Conservation (phyloP, 1,140 invertebrate species). For the Sarcophaga bullata region DNA sequence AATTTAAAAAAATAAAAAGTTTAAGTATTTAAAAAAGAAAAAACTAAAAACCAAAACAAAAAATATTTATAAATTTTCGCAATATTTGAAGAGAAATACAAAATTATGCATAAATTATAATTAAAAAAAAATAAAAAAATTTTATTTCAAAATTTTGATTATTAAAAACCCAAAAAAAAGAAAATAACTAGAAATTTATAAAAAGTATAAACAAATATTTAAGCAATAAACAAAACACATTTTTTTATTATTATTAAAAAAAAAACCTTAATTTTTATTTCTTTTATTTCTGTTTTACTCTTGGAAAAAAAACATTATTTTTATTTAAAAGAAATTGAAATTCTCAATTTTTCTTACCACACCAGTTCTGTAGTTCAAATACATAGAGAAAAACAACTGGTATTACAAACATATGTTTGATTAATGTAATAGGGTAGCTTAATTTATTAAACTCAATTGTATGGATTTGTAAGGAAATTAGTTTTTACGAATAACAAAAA, state of each 20-base stretch:
- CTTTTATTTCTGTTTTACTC: too few relatives aligned
- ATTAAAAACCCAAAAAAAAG: slow-evolving; percentile 20
- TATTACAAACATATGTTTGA: too few relatives aligned
- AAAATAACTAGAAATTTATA: slow-evolving; percentile 22
- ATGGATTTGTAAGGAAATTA: too few relatives aligned
- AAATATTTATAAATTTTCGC: slow-evolving; percentile 46
- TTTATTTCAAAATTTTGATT: not conserved
- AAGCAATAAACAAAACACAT: not conserved
- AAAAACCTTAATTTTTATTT: too few relatives aligned
- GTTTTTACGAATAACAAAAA: too few relatives aligned
- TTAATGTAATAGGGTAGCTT: too few relatives aligned
- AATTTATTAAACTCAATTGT: too few relatives aligned
- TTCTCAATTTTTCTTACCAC: too few relatives aligned
- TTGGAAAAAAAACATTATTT: too few relatives aligned
- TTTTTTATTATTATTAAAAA: not conserved
- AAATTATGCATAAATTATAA: slow-evolving; percentile 23
- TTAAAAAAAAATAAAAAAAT: slow-evolving; percentile 2
- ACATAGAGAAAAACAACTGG: too few relatives aligned
- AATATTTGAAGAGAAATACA: slow-evolving; percentile 37
- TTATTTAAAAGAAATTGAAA: not conserved
- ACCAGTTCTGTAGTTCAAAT: too few relatives aligned
- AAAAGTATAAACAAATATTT: slow-evolving; percentile 47
- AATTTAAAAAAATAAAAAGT: slow-evolving; percentile 40
- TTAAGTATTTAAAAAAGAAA: slow-evolving; percentile 44
- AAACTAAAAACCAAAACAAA: too few relatives aligned